These are phyloP conservation scores for Orthosia gothica DNA, from an alignment of 2,888 invertebrate species.

Conservation along the genomic window DNA sequence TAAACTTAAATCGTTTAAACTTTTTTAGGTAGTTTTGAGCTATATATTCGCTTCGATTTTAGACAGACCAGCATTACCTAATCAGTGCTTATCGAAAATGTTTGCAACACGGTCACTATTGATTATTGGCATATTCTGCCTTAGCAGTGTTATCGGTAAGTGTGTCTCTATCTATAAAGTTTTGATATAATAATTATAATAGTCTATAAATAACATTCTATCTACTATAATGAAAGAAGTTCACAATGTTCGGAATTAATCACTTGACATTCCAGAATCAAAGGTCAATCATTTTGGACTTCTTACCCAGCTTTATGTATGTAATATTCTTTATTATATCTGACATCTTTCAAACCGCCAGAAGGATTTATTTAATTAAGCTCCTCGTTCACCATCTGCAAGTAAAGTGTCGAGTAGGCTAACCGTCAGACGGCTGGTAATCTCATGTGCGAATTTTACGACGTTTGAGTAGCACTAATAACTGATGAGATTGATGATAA, in stretches of 20 bases:
- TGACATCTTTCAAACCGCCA: too few species aligned
- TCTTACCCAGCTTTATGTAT: too few species aligned
- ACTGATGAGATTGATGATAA: too few species aligned
- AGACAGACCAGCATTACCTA: slow-evolving; percentile 12
- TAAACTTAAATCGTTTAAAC: background rate
- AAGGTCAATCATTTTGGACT: too few species aligned
- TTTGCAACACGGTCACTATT: slow-evolving; percentile 6
- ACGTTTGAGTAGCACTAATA: too few species aligned
- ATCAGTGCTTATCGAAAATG: slow-evolving; percentile 22
- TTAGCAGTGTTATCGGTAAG: slow-evolving; percentile 35
- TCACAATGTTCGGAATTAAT: background rate
- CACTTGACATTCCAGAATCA: too few species aligned
- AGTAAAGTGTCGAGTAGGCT: too few species aligned
- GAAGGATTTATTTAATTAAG: too few species aligned
- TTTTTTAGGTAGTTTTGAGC: slow-evolving; percentile 2
- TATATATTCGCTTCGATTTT: slow-evolving; percentile 21
- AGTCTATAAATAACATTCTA: background rate
- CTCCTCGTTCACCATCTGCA: too few species aligned
- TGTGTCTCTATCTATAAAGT: background rate
- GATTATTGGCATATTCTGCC: slow-evolving; percentile 25
- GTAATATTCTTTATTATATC: too few species aligned
- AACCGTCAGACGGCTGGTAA: too few species aligned
- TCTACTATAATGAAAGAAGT: background rate
- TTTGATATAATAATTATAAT: background rate
- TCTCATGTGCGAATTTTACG: too few species aligned